A percentile compares a stretch with the other conserved stretches of the same genome.
Evolutionary conservation across 2,888 invertebrate genomes (phyloP).

Genomic region (Machimus atricapillus): DNA sequence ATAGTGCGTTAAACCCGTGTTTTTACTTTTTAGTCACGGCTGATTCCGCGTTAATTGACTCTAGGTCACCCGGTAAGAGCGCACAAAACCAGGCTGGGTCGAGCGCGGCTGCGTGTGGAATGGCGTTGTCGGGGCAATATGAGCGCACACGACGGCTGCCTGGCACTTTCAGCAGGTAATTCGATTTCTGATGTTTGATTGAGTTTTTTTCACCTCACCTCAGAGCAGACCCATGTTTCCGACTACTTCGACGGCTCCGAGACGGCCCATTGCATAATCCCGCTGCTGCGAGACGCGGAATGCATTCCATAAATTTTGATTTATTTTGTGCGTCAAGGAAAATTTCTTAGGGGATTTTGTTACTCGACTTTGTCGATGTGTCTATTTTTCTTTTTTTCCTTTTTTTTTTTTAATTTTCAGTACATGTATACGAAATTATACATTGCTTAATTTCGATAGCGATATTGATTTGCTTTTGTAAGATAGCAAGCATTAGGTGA

Average conservation of each 20-base stretch:
- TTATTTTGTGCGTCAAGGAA: not conserved
- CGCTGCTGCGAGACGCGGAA: not conserved
- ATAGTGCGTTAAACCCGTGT: not conserved
- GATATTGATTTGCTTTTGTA: not conserved
- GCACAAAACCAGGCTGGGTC: not conserved
- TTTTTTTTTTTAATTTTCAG: not conserved
- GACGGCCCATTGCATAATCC: not conserved
- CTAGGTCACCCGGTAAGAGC: slow-evolving; percentile 17
- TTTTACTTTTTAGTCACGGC: not conserved
- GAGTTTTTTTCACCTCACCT: slow-evolving; percentile 3
- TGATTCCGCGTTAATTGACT: slow-evolving; percentile 27
- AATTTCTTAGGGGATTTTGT: slow-evolving; percentile 1
- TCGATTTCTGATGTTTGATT: slow-evolving; percentile 12
- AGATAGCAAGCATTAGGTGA: not conserved
- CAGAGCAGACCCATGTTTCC: not conserved
- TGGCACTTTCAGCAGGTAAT: slow-evolving; percentile 13
- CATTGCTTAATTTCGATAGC: not conserved
- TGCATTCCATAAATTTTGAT: slow-evolving; percentile 23
- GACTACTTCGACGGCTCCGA: not conserved
- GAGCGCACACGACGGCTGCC: not conserved
- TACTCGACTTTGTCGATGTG: not conserved
- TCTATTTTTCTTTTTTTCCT: not conserved
- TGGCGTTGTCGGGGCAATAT: not conserved
- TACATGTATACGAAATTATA: not conserved
- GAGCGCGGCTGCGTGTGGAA: not conserved